Conservation (phyloP, 2,888 invertebrate genomes). For the Orthosia gracilis region DNA sequence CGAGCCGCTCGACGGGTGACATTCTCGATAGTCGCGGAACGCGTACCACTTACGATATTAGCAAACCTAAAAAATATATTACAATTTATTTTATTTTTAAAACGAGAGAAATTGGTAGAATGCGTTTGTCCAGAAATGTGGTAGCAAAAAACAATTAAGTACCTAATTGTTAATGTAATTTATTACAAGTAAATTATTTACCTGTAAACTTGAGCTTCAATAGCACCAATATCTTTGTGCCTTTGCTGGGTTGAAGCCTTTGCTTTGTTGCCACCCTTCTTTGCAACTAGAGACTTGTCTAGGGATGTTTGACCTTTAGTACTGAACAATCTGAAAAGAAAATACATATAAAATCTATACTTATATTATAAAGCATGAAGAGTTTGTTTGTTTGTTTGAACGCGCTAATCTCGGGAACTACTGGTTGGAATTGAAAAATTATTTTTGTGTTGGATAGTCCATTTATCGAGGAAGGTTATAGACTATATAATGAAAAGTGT, state of each 20-base stretch:
- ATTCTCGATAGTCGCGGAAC: slow-evolving; percentile 98
- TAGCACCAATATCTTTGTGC: slow-evolving; percentile 96
- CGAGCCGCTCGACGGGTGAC: slow-evolving; percentile 99
- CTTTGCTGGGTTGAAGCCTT: slow-evolving; percentile 91
- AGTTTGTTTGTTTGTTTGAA: too few relatives aligned
- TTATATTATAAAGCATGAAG: too few relatives aligned
- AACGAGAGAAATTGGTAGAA: too few relatives aligned
- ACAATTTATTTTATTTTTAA: slow-evolving; percentile 38
- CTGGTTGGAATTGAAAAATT: too few relatives aligned
- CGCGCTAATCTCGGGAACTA: too few relatives aligned
- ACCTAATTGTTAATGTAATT: too few relatives aligned
- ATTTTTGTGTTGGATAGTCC: too few relatives aligned
- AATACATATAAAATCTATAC: neutral
- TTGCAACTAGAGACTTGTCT: slow-evolving; percentile 97
- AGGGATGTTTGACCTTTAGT: slow-evolving; percentile 98
- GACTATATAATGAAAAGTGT: too few relatives aligned
- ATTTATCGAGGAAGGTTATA: too few relatives aligned
- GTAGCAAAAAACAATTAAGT: too few relatives aligned
- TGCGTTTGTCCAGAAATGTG: too few relatives aligned
- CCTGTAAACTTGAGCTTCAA: slow-evolving; percentile 98
- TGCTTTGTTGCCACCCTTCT: slow-evolving; percentile 94
- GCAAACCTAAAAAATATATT: slow-evolving; percentile 91
- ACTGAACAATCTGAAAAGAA: slow-evolving; percentile 93
- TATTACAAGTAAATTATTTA: slow-evolving; percentile 65
- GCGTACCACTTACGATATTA: slow-evolving; percentile 95